Evolutionary conservation across 2,113 vertebrate genomes (phyloP).

Genomic region (Chaetodon auriga): DNA sequence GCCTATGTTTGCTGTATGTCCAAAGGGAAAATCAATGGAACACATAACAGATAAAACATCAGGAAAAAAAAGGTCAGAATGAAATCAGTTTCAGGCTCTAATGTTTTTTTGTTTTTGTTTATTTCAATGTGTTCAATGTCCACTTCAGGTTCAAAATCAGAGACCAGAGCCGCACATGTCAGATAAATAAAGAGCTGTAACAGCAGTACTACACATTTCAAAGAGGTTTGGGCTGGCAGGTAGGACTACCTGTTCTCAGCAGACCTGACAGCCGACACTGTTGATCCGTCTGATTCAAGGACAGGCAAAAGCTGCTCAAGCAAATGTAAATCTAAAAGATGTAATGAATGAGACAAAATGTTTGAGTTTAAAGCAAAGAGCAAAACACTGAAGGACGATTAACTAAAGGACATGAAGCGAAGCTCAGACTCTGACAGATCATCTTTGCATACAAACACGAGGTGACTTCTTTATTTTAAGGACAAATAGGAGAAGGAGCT

Average conservation of each 20-base stretch:
- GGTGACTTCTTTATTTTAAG: background rate
- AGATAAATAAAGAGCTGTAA: too few species aligned
- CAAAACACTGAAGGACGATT: background rate
- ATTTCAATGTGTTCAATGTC: background rate
- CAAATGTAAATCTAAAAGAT: constrained; percentile 9
- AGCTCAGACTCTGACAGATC: background rate
- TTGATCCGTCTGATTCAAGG: background rate
- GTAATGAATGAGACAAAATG: background rate
- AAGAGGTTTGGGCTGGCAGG: background rate
- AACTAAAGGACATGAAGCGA: background rate
- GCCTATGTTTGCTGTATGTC: background rate
- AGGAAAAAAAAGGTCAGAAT: too few species aligned
- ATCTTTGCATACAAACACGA: background rate
- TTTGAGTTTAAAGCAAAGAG: background rate
- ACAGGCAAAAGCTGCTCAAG: background rate
- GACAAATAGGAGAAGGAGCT: constrained; percentile 9
- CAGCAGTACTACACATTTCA: background rate
- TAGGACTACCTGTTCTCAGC: constrained; percentile 6
- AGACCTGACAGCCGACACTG: background rate
- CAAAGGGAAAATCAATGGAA: background rate
- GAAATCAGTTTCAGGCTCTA: background rate
- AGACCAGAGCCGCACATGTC: background rate
- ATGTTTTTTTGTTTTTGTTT: background rate
- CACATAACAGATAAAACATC: too few species aligned
- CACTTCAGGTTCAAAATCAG: background rate